Base-by-base conservation (phyloP, 2,888 invertebrate genomes). In the Linyphia triangularis region DNA sequence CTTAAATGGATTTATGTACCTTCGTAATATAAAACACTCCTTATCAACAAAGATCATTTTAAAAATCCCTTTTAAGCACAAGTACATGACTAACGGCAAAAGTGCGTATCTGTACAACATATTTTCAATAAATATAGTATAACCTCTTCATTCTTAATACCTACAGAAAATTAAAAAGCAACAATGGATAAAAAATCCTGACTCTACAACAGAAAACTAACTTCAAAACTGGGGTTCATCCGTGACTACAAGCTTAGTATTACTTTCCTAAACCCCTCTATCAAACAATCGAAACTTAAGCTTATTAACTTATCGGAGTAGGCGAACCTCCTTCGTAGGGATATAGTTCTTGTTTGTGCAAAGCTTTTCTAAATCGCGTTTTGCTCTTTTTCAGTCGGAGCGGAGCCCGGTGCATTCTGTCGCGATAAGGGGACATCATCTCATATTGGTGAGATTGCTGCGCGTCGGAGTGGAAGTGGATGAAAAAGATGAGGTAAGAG, bases 371-470 rank as follows among this genome's bases (percentile, higher is more conserved):
- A 16, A 16, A 16, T 43, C 16, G 10, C 16, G 10, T 43, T 43
- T 43, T 43, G 10, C 16, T 43, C 16, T 7, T 43, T 43, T 43
- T 7, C 91, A 95, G 95, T 94, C 94, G 91, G 94, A 94, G 10
- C 94, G 95, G 65, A 95, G 95, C 1, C 95, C 96, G 0, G 93
- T 96, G 13, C 96, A 96, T 92, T 94, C 95, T 90, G 95, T 96
- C 0, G 95, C 95, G 91, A 95, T 95, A 91, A 94, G 94, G 10
- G 96, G 95, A 0, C 95, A 96, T 92, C 93, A 93, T 72, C 93
- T 94, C 37, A 94, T 95, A 1, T 94, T 95, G 83, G 94, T 94
- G 75, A 93, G 94, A 91, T 93, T 93, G 43, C 90, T 93, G 2
- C 90, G 91, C 84, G 91, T 91, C 5, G 92, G 92, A 6, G 91